phyloP scores from a whole-genome alignment of 2,797 vertebrate species.

The Alauda arvensis region DNA sequence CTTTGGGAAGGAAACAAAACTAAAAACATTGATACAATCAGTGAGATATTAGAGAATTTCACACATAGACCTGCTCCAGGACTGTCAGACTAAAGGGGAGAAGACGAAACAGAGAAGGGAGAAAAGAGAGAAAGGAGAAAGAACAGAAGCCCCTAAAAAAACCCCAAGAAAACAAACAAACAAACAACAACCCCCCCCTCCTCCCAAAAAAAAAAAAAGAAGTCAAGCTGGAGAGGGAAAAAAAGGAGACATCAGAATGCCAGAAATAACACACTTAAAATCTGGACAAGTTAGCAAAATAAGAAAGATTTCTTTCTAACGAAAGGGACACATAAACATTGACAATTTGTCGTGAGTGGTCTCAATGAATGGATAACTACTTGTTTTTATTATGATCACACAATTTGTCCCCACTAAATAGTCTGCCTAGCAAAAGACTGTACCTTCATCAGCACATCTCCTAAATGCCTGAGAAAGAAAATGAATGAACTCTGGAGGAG shows the following conservation, averaged over 20 bases:
- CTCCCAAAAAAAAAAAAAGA: no score
- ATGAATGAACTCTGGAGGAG: background rate
- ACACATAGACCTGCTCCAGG: background rate
- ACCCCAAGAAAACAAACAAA: background rate
- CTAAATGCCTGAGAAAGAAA: background rate
- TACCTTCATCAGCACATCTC: background rate
- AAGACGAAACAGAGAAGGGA: rapidly evolving
- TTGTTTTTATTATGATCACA: background rate
- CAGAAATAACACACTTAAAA: background rate
- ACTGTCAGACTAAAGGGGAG: background rate
- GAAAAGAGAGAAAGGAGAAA: background rate
- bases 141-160: background rate
- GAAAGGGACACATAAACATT: background rate
- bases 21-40: background rate
- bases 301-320: background rate
- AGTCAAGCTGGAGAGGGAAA: background rate
- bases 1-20: background rate
- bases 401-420: background rate
- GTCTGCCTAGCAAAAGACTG: background rate
- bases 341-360: background rate
- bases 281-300: background rate
- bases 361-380: background rate
- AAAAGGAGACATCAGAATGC: background rate
- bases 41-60: background rate
- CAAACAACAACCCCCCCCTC: no score